phyloP scores from a whole-genome alignment of 30 jellyfish, hydroid and myxozoan genomes.

The Pseudorhiza aurosa region DNA sequence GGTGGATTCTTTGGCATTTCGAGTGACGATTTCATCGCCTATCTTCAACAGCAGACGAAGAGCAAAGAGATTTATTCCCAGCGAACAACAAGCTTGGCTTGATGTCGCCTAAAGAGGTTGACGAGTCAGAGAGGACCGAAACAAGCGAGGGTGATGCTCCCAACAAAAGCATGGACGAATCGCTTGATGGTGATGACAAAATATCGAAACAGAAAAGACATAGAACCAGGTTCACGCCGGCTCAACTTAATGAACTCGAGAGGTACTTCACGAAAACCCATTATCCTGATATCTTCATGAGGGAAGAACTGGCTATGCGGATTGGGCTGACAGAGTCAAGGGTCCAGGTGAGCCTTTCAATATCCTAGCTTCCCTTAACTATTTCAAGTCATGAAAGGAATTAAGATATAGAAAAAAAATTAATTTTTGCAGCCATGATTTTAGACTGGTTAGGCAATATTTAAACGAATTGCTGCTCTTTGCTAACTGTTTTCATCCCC shows the following conservation, averaged over 20 bases:
- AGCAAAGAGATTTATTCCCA: constrained; percentile 57
- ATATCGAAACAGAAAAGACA: constrained; percentile 94
- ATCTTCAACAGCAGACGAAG: constrained; percentile 67
- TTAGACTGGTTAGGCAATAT: no score
- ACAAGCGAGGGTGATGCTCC: constrained; percentile 57
- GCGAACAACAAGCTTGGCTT: constrained; percentile 52
- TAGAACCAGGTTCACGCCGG: constrained; percentile 96
- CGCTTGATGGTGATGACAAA: constrained; percentile 84
- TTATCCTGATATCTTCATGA: constrained; percentile 97
- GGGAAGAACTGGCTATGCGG: constrained; percentile 99
- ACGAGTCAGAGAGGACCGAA: constrained; percentile 54
- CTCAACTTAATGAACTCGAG: constrained; percentile 95
- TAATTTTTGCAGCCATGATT: no score
- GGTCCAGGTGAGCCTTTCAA: constrained; percentile 89
- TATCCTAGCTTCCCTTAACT: no score
- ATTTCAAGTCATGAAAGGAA: no score
- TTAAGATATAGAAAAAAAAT: no score
- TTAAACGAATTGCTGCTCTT: no score
- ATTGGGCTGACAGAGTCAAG: constrained; percentile 97
- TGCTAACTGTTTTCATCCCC: no score
- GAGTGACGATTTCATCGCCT: not conserved
- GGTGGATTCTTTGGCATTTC: not conserved
- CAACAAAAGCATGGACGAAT: constrained; percentile 54
- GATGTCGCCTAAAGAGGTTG: constrained; percentile 43
- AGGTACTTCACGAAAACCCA: constrained; percentile 96